Base-by-base conservation (phyloP, 1,140 invertebrate genomes). In the Parasteatoda tepidariorum region DNA sequence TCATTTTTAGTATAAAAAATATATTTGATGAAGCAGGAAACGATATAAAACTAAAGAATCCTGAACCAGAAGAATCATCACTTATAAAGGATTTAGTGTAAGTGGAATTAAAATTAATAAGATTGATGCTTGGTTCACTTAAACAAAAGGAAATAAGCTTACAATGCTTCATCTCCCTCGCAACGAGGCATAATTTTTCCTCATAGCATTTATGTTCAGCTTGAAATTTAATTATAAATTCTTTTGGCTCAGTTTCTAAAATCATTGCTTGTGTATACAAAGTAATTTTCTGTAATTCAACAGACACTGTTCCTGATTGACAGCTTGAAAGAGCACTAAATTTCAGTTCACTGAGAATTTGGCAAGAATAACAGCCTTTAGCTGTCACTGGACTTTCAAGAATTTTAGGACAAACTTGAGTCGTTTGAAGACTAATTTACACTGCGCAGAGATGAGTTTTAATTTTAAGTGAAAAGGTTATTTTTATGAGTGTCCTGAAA, bases 201-300 rank as follows among this genome's bases (percentile, higher is more conserved):
- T n/a, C n/a, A n/a, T n/a, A 66, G 30, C 62, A 66, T 66, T 66
- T 13, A 9, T 66, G 62, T 30, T 66, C n/a, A n/a, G n/a, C n/a
- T n/a, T n/a, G n/a, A n/a, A n/a, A n/a, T n/a, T n/a, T n/a, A n/a
- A n/a, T n/a, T 30, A 31, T 4, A 4, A 13, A 30, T 66, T 9
- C 15, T 7, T 30, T 66, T 13, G 26, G 62, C 30, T 48, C 41
- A 7, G 26, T 13, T 30, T 66, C 15, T n/a, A n/a, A n/a, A n/a
- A n/a, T n/a, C n/a, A n/a, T n/a, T n/a, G n/a, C n/a, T n/a, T n/a
- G n/a, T n/a, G 62, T 66, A 66, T 30, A 66, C 31, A 66, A 30
- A 28, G 3, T 30, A 30, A 28, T 5, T 4, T 30, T 9, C 7
- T 30, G 62, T 9, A 28, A 30, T 30, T 66, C 41, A 9, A 48